A percentile compares a stretch with the other conserved stretches of the same genome.
Evolutionary conservation across 2,113 vertebrate species (phyloP).

Genomic region (Alectura lathami): DNA sequence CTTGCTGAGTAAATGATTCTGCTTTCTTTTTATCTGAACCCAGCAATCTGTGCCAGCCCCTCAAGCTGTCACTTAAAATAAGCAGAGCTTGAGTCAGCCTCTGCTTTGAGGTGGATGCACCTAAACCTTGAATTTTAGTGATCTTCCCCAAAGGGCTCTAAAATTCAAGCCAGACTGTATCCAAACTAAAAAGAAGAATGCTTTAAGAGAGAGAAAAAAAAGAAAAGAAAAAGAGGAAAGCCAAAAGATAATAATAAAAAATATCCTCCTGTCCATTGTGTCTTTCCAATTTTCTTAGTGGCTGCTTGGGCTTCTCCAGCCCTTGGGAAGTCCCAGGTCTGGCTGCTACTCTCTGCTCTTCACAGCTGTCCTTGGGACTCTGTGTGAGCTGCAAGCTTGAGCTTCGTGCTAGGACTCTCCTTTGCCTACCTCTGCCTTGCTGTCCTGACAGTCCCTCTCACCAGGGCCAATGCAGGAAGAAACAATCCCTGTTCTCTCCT

Average conservation of each 20-base stretch:
- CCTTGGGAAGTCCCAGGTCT: not conserved
- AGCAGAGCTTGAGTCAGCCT: not conserved
- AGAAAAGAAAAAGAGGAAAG: not conserved
- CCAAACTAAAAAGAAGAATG: not conserved
- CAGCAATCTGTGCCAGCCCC: not conserved
- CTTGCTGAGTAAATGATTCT: not conserved
- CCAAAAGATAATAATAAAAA: not conserved
- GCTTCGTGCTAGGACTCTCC: accelerated
- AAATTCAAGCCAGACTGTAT: not conserved
- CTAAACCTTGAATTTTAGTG: not conserved
- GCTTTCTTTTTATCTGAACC: not conserved
- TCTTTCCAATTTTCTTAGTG: not conserved
- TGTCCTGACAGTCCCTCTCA: not conserved
- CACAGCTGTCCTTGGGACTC: not conserved
- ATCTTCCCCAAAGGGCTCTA: not conserved
- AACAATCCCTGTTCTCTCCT: not conserved
- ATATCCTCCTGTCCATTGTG: not conserved
- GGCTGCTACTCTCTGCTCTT: not conserved
- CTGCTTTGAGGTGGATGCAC: not conserved
- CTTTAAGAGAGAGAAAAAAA: not conserved
- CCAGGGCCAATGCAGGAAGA: not conserved
- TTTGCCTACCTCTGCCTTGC: not conserved
- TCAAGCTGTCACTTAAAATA: not conserved
- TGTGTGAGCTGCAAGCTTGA: not conserved
- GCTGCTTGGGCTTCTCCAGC: not conserved